phyloP scores from a whole-genome alignment of 2,113 vertebrate genomes.

The Apeltes quadracus region DNA sequence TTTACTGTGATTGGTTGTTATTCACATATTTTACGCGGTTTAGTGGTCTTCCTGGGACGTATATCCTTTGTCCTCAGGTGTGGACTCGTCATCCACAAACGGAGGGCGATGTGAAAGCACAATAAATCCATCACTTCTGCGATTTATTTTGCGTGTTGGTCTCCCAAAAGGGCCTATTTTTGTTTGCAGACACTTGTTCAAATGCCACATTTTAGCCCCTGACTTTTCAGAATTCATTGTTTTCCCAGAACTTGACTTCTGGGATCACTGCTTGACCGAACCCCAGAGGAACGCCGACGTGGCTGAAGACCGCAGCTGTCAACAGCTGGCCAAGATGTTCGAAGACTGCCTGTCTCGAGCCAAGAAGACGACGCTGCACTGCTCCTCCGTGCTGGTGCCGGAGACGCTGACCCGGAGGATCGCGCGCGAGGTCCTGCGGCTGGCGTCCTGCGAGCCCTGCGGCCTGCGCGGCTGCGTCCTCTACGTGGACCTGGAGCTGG shows the following conservation, averaged over 20 bases:
- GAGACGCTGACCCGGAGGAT: conserved; percentile 84
- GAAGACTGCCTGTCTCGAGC: conserved; percentile 86
- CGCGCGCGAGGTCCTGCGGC: conserved; percentile 82
- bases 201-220: neutral
- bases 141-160: neutral
- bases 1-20: neutral
- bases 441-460: conserved; percentile 86
- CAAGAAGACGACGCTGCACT: conserved; percentile 86
- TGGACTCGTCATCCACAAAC: neutral
- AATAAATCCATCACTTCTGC: neutral
- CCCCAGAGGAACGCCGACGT: conserved; percentile 76
- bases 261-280: conserved; percentile 82
- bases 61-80: neutral
- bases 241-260: conserved; percentile 83
- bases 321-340: conserved; percentile 83
- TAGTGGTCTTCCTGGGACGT: neutral
- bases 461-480: conserved; percentile 86
- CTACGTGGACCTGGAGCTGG: conserved; percentile 84
- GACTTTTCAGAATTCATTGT: neutral
- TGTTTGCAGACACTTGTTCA: neutral
- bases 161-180: neutral
- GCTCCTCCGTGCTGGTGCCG: conserved; percentile 86
- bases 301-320: conserved; percentile 81
- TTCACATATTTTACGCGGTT: neutral
- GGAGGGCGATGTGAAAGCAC: neutral